Evolutionary conservation across 1,140 invertebrate species (phyloP).

Genomic region (Drosophila sp.): DNA sequence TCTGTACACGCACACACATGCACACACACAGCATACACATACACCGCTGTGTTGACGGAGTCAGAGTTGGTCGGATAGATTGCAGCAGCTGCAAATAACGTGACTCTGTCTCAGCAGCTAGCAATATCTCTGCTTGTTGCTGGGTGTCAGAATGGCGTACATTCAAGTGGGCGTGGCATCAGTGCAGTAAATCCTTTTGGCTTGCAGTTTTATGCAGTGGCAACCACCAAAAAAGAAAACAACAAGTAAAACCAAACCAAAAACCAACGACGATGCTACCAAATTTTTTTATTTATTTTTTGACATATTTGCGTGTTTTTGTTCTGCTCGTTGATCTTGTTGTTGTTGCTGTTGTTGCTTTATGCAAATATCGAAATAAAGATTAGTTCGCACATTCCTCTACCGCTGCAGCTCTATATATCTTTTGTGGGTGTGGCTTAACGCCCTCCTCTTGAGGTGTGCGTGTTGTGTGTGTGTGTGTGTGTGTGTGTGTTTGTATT

Average conservation of each 20-base stretch:
- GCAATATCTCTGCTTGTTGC: slow-evolving; percentile 49
- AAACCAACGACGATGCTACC: slow-evolving; percentile 23
- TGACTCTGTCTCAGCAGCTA: slow-evolving; percentile 70
- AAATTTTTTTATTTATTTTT: slow-evolving; percentile 76
- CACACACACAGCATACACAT: slow-evolving; percentile 11
- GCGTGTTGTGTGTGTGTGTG: slow-evolving; percentile 39
- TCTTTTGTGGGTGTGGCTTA: slow-evolving; percentile 36
- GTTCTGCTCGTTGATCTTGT: neutral
- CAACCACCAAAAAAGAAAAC: slow-evolving; percentile 25
- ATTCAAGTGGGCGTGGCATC: slow-evolving; percentile 13
- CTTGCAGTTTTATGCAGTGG: slow-evolving; percentile 69
- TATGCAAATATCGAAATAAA: slow-evolving; percentile 82
- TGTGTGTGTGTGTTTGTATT: slow-evolving; percentile 54
- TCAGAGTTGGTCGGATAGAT: slow-evolving; percentile 65
- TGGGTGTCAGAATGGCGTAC: slow-evolving; percentile 38
- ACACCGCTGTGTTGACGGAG: slow-evolving; percentile 29
- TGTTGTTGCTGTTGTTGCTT: slow-evolving; percentile 18
- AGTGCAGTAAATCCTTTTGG: slow-evolving; percentile 68
- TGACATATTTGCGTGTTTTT: slow-evolving; percentile 64
- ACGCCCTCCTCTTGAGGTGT: slow-evolving; percentile 22
- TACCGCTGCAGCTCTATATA: slow-evolving; percentile 47
- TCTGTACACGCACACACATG: slow-evolving; percentile 7
- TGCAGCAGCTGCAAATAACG: slow-evolving; percentile 82
- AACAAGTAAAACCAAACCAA: slow-evolving; percentile 28
- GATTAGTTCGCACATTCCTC: slow-evolving; percentile 57